A percentile compares a stretch with the other conserved stretches of the same genome.
Conservation (phyloP, 2,797 vertebrate genomes). For the Pseudomugil gertrudae region DNA sequence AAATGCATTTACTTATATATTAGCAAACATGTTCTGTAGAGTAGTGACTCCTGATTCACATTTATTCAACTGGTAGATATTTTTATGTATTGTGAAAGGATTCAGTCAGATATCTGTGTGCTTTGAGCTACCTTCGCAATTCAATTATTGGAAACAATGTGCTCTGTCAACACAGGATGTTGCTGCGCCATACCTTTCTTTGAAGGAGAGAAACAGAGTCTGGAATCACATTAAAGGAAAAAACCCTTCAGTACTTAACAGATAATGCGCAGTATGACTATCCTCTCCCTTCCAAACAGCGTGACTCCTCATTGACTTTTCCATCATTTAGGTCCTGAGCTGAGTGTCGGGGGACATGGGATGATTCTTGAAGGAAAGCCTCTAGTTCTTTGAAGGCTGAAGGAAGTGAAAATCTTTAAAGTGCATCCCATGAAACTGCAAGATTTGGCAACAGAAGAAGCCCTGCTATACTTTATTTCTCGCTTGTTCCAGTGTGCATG, state of each 20-base stretch:
- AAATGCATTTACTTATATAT: neutral
- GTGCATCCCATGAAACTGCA: constrained; percentile 22
- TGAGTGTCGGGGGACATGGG: constrained; percentile 16
- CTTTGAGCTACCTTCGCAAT: neutral
- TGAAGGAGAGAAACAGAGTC: neutral
- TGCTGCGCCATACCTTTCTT: neutral
- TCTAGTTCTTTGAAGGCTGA: constrained; percentile 31
- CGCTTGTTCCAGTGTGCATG: neutral
- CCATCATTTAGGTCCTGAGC: constrained; percentile 12
- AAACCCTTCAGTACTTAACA: neutral
- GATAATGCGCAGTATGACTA: neutral
- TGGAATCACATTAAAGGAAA: neutral
- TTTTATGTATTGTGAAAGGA: neutral
- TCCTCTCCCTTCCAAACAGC: neutral
- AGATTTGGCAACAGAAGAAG: constrained; percentile 25
- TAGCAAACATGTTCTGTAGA: neutral
- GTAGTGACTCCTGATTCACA: neutral
- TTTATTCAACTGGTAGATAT: constrained; percentile 17
- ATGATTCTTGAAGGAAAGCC: constrained; percentile 18
- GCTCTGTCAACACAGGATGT: neutral
- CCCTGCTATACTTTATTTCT: neutral
- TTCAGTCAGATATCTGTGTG: neutral
- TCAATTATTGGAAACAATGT: neutral
- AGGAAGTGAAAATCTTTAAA: constrained; percentile 37
- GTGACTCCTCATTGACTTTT: constrained; percentile 27